Percentiles rank a stretch among this genome's conserved stretches.
These are phyloP conservation scores for Palythoa grandis DNA, from an alignment of 92 coral and sea anemone species.

Conservation along the genomic window DNA sequence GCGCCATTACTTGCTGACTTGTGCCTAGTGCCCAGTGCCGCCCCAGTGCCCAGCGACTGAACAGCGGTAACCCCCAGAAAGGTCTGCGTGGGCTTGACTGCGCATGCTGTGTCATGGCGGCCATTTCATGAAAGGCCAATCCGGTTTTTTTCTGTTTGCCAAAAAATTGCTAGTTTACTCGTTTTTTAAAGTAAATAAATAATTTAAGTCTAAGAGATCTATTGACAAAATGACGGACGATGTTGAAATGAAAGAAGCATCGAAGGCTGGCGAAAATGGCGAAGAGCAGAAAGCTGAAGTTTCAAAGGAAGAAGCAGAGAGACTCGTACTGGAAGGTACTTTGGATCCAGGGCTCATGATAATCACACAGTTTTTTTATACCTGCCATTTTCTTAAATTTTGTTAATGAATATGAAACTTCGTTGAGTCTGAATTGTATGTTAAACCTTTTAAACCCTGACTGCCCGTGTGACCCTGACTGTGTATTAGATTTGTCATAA, in stretches of 20 bases:
- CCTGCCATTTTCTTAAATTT: neutral
- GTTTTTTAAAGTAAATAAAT: conserved; percentile 10
- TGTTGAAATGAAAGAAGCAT: conserved; percentile 93
- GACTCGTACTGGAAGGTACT: conserved; percentile 91
- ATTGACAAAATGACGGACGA: conserved; percentile 69
- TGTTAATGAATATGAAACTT: neutral
- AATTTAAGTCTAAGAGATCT: neutral
- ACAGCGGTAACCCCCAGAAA: conserved; percentile 29
- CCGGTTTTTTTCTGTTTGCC: neutral
- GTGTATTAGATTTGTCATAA: neutral
- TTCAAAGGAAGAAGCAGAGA: conserved; percentile 92
- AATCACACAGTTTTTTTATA: neutral
- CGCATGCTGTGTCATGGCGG: conserved; percentile 75
- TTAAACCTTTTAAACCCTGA: neutral
- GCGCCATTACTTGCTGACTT: neutral
- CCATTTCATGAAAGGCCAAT: conserved; percentile 18
- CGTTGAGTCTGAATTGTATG: neutral
- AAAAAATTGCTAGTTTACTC: neutral
- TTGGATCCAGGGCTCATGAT: neutral
- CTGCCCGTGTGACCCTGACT: neutral
- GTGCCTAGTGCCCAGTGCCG: too few species aligned
- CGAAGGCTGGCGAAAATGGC: conserved; percentile 59
- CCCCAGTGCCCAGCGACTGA: neutral
- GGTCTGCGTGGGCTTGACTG: conserved; percentile 19
- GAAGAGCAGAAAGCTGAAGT: conserved; percentile 81